A percentile compares a stretch with the other conserved stretches of the same genome.
Evolutionary conservation across 2,888 invertebrate genomes (phyloP).

Genomic region (Bellardia pandia): DNA sequence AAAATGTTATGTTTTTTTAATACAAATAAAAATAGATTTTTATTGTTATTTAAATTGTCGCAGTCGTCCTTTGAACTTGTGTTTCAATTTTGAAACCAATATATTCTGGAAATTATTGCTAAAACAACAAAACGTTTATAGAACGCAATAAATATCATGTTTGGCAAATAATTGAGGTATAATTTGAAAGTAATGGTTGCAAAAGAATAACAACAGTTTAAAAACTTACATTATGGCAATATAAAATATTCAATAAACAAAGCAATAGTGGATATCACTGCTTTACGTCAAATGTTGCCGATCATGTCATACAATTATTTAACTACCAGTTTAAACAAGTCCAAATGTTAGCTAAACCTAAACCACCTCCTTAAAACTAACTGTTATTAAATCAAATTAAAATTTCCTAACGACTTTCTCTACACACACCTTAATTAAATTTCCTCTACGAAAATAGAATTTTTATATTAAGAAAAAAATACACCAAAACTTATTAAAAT

Average conservation of each 20-base stretch:
- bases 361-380: not conserved
- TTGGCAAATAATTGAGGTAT: not conserved
- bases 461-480: not conserved
- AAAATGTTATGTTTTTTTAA: not conserved
- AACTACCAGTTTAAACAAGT: too few species aligned
- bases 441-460: not conserved
- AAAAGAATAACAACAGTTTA: not conserved
- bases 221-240: too few species aligned
- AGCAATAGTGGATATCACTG: too few species aligned
- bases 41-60: not conserved
- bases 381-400: not conserved
- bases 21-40: not conserved
- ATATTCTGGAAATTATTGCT: not conserved
- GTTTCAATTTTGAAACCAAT: not conserved
- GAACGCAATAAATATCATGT: not conserved
- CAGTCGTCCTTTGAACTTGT: not conserved
- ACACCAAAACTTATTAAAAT: conserved; percentile 1
- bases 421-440: not conserved
- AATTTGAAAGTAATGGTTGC: not conserved
- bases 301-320: too few species aligned
- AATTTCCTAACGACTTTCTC: not conserved
- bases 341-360: too few species aligned
- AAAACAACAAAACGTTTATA: not conserved
- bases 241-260: too few species aligned
- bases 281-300: too few species aligned